These are phyloP conservation scores for Nyctibius grandis DNA, from an alignment of 2,797 vertebrate species.

Conservation along the genomic window DNA sequence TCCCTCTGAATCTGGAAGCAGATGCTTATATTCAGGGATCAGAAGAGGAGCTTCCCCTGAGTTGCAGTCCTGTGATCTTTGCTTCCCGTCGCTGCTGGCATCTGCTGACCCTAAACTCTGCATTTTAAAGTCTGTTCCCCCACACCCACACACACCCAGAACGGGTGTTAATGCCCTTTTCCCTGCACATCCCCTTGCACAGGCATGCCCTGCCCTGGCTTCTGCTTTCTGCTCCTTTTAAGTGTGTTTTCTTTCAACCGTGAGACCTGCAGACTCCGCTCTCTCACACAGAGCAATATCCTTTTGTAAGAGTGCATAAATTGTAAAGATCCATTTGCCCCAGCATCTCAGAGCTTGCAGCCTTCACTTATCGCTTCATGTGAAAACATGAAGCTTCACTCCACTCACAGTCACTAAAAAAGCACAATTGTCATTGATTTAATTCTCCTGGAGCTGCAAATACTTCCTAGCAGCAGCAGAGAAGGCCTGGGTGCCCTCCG, in stretches of 20 bases:
- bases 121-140: background rate
- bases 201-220: background rate
- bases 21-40: background rate
- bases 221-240: background rate
- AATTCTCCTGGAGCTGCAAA: background rate
- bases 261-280: background rate
- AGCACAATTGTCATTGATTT: background rate
- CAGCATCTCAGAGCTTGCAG: background rate
- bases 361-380: background rate
- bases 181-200: background rate
- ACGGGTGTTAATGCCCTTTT: background rate
- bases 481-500: background rate
- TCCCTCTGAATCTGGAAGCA: background rate
- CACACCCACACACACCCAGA: background rate
- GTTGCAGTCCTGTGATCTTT: background rate
- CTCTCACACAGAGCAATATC: rapidly evolving
- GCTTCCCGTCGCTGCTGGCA: background rate
- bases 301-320: too few relatives aligned
- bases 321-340: background rate
- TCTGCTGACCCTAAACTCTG: background rate
- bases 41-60: background rate
- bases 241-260: background rate
- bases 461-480: background rate
- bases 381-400: background rate
- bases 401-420: background rate